Evolutionary conservation across 2,113 vertebrate genomes (phyloP).

Genomic region (Tachysurus vachellii): DNA sequence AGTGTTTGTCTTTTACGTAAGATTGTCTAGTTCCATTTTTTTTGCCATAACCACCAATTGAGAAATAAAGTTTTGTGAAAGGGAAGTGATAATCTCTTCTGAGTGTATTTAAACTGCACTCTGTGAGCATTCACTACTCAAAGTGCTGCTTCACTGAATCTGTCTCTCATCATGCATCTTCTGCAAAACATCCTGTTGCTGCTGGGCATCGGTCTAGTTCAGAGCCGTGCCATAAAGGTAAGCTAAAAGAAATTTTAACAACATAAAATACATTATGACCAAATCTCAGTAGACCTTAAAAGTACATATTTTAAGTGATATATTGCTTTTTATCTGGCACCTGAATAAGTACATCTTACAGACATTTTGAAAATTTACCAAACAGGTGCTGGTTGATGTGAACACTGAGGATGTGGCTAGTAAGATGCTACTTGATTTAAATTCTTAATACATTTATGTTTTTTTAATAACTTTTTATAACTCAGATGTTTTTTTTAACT

Average conservation of each 20-base stretch:
- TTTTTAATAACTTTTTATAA: too few species aligned
- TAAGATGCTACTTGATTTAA: constrained; percentile 39
- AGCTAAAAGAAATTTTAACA: not conserved
- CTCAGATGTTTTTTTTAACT: not conserved
- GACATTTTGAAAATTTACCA: constrained; percentile 4
- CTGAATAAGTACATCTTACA: not conserved
- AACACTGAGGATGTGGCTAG: constrained; percentile 30
- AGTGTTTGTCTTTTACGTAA: not conserved
- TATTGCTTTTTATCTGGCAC: not conserved
- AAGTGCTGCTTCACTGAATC: not conserved
- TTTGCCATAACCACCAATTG: not conserved
- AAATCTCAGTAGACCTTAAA: not conserved
- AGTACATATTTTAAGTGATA: not conserved
- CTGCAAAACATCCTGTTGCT: constrained; percentile 26
- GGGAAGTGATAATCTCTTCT: not conserved
- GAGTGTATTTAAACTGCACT: constrained; percentile 25
- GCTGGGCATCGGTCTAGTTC: constrained; percentile 24
- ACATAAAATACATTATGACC: not conserved
- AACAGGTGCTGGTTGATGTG: constrained; percentile 13
- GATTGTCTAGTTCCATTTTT: not conserved
- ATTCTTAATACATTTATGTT: not conserved
- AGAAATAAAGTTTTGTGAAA: not conserved
- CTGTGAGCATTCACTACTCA: not conserved
- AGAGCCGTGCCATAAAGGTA: constrained; percentile 39
- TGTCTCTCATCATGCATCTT: constrained; percentile 40